Evolutionary conservation across 1,140 invertebrate species (phyloP).

Genomic region (Cydia strobilella): DNA sequence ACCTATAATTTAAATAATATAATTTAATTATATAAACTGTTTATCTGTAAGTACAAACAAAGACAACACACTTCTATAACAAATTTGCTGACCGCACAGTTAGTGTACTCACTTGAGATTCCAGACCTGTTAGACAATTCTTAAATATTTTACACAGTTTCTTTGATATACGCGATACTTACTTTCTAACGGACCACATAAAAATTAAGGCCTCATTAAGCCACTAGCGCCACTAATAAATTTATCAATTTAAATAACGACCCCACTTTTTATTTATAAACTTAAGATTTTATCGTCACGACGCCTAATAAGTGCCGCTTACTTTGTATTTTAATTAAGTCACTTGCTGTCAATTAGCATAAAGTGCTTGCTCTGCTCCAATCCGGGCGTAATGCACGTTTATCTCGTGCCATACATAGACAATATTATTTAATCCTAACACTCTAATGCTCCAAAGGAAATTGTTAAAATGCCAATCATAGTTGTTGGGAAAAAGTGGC

Average conservation of each 20-base stretch:
- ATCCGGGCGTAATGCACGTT: slow-evolving; percentile 15
- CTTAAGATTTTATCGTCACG: slow-evolving; percentile 8
- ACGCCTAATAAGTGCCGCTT: slow-evolving; percentile 1
- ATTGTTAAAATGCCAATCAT: slow-evolving; percentile 40
- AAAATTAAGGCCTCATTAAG: background rate
- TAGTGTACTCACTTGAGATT: too few relatives aligned
- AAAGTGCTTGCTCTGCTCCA: background rate
- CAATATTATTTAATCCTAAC: slow-evolving; percentile 30
- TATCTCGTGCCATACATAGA: slow-evolving; percentile 9
- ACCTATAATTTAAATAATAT: too few relatives aligned
- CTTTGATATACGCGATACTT: background rate
- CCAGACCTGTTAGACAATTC: too few relatives aligned
- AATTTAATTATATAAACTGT: too few relatives aligned
- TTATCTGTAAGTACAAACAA: too few relatives aligned
- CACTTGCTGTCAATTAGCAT: slow-evolving; percentile 20
- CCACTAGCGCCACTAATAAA: slow-evolving; percentile 14
- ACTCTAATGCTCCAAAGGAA: slow-evolving; percentile 38
- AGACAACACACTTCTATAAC: too few relatives aligned
- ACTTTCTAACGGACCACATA: background rate
- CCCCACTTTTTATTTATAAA: slow-evolving; percentile 14
- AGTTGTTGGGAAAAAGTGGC: slow-evolving; percentile 28
- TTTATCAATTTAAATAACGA: slow-evolving; percentile 16
- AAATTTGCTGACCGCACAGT: too few relatives aligned
- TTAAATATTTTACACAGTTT: background rate
- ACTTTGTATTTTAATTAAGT: slow-evolving; percentile 26